Conservation (phyloP, 2,113 vertebrate genomes). For the Candoia aspera region DNA sequence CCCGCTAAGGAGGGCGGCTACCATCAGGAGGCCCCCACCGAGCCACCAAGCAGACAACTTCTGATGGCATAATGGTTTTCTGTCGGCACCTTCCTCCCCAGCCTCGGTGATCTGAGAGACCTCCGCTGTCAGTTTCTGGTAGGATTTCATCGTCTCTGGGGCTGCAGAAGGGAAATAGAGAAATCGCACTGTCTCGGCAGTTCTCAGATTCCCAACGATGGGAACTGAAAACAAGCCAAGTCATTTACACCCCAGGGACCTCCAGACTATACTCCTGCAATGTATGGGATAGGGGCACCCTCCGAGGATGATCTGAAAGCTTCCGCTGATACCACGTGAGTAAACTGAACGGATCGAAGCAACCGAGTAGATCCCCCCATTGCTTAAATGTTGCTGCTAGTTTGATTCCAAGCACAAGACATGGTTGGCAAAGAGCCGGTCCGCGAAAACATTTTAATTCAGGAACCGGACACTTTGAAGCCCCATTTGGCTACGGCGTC, state of each 20-base stretch:
- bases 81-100: conserved; percentile 42
- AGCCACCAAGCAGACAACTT: conserved; percentile 56
- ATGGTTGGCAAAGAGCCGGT: no score
- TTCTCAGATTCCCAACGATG: no score
- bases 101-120: accelerated
- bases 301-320: no score
- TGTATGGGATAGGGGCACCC: accelerated
- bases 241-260: background rate
- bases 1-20: conserved; percentile 45
- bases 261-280: background rate
- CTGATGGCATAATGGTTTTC: accelerated
- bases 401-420: no score
- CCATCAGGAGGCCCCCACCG: conserved; percentile 52
- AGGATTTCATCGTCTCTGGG: conserved; percentile 51
- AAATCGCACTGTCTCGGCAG: background rate
- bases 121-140: conserved; percentile 32
- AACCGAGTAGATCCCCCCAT: background rate
- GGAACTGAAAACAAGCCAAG: background rate
- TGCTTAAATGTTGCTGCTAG: background rate
- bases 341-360: no score
- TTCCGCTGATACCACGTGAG: no score
- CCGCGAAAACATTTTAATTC: background rate
- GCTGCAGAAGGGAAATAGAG: conserved; percentile 15
- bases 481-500: background rate
- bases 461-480: background rate